phyloP scores from a whole-genome alignment of 2,888 invertebrate species.

The Autographa gamma region DNA sequence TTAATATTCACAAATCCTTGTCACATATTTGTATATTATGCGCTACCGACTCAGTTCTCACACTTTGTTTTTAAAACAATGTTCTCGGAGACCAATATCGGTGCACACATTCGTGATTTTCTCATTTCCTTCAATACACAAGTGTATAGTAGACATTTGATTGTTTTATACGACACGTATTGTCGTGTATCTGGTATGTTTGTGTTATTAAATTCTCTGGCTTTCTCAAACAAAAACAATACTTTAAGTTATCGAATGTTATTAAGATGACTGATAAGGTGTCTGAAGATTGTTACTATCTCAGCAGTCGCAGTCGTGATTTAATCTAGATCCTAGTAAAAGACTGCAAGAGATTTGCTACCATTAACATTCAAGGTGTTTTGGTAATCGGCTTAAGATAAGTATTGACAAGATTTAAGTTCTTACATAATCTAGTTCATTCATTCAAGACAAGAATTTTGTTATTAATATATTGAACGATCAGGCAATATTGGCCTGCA shows the following conservation, averaged over 20 bases:
- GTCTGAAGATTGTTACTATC: slow-evolving; percentile 42
- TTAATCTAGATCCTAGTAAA: slow-evolving; percentile 42
- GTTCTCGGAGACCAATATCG: slow-evolving; percentile 13
- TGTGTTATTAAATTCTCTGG: slow-evolving; percentile 45
- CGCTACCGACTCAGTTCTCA: slow-evolving; percentile 32
- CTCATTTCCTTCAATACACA: slow-evolving; percentile 16
- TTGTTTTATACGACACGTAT: slow-evolving; percentile 14
- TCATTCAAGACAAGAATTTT: slow-evolving; percentile 15
- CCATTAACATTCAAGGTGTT: slow-evolving; percentile 38
- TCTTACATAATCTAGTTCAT: slow-evolving; percentile 17
- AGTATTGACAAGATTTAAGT: slow-evolving; percentile 31
- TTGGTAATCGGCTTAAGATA: slow-evolving; percentile 19
- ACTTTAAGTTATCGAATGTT: slow-evolving; percentile 44
- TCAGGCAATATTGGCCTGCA: slow-evolving; percentile 14
- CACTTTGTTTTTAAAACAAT: slow-evolving; percentile 34
- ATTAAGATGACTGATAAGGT: slow-evolving; percentile 47
- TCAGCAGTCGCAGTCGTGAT: slow-evolving; percentile 31
- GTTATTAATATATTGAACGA: background rate
- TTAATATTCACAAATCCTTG: slow-evolving; percentile 55
- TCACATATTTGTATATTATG: slow-evolving; percentile 41
- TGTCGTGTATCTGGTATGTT: slow-evolving; percentile 24
- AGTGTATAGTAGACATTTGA: slow-evolving; percentile 19
- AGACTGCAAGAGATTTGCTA: slow-evolving; percentile 38
- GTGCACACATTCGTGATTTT: slow-evolving; percentile 30
- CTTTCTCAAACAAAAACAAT: slow-evolving; percentile 51